Evolutionary conservation across 2,113 vertebrate genomes (phyloP).

Genomic region (Piprites chloris): DNA sequence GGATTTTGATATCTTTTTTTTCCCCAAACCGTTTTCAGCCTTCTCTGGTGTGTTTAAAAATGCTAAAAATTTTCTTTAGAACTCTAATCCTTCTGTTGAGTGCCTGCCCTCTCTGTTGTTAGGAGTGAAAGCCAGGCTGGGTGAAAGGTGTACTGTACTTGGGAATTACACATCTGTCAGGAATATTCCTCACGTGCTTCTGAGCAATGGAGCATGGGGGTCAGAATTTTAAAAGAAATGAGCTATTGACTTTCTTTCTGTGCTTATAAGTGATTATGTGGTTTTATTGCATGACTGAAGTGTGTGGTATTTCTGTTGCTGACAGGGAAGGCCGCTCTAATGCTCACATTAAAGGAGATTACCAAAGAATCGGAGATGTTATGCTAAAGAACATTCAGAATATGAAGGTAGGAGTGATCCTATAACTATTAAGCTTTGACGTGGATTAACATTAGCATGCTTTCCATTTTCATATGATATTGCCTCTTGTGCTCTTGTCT

Average conservation of each 20-base stretch:
- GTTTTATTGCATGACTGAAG: constrained; percentile 28
- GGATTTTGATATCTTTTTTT: background rate
- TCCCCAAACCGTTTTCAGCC: background rate
- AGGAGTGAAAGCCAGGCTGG: background rate
- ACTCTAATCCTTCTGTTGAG: background rate
- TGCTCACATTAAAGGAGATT: constrained; percentile 91
- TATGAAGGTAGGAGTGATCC: constrained; percentile 84
- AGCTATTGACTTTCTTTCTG: background rate
- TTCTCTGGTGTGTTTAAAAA: background rate
- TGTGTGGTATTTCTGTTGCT: constrained; percentile 28
- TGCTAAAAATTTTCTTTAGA: background rate
- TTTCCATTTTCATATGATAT: background rate
- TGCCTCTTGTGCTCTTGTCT: background rate
- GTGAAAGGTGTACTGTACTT: background rate
- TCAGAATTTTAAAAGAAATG: background rate
- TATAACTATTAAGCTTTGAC: background rate
- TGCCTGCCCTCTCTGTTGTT: background rate
- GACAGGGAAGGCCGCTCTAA: constrained; percentile 94
- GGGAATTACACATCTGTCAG: background rate
- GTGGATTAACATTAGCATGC: background rate
- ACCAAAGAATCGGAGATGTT: constrained; percentile 94
- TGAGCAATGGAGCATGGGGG: rapidly evolving
- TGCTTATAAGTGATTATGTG: background rate
- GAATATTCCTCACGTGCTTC: background rate
- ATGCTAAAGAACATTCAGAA: constrained; percentile 91